A percentile compares a stretch with the other conserved stretches of the same genome.
Conservation (phyloP, 2,797 vertebrate species). For the Pempheris klunzingeri region DNA sequence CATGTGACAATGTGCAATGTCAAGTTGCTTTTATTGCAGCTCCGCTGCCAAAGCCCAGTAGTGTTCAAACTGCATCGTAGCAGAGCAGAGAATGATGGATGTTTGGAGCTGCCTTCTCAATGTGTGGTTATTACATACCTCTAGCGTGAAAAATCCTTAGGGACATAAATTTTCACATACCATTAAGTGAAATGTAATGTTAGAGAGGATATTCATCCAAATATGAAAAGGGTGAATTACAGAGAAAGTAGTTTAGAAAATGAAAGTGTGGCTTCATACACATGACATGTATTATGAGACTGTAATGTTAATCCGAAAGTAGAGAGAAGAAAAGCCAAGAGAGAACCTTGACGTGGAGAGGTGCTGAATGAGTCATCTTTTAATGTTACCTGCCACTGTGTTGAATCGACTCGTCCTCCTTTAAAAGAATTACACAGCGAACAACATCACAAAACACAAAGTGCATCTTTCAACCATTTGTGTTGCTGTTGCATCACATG, state of each 20-base stretch:
- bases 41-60: constrained; percentile 68
- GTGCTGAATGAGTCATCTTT: constrained; percentile 58
- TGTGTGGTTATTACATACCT: constrained; percentile 64
- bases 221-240: constrained; percentile 58
- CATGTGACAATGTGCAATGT: constrained; percentile 68
- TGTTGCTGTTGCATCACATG: constrained; percentile 76
- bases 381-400: constrained; percentile 47
- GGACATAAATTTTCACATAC: constrained; percentile 64
- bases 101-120: constrained; percentile 55
- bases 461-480: constrained; percentile 71
- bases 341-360: constrained; percentile 21
- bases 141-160: constrained; percentile 46
- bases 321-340: constrained; percentile 9
- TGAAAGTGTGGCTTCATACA: constrained; percentile 44
- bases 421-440: constrained; percentile 49
- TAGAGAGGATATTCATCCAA: constrained; percentile 53
- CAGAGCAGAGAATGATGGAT: constrained; percentile 61
- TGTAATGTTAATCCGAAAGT: constrained; percentile 6
- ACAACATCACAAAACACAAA: constrained; percentile 56
- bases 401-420: constrained; percentile 42
- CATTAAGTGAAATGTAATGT: constrained; percentile 70
- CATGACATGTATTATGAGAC: constrained; percentile 20
- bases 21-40: constrained; percentile 72
- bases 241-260: constrained; percentile 43
- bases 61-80: constrained; percentile 73